A percentile compares a stretch with the other conserved stretches of the same genome.
phyloP scores from a whole-genome alignment of 2,888 invertebrate species.

The Ceramica pisi region DNA sequence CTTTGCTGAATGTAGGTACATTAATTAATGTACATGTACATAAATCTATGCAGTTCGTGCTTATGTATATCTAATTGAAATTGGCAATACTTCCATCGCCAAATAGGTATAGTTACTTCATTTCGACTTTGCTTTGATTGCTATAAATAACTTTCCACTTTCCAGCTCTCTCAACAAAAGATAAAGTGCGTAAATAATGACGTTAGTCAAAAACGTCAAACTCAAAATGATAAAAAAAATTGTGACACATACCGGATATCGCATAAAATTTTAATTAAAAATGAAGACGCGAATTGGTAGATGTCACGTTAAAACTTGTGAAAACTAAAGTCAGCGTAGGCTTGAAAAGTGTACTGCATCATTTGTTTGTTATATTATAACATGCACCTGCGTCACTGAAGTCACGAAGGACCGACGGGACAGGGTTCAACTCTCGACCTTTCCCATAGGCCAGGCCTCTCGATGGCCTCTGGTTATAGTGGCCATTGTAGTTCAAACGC shows the following conservation, averaged over 20 bases:
- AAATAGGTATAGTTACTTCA: neutral
- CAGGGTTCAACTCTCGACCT: slow-evolving; percentile 57
- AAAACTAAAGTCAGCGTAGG: neutral
- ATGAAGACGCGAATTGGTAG: too few species aligned
- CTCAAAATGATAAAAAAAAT: too few species aligned
- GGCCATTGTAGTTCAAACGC: slow-evolving; percentile 34
- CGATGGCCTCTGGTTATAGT: slow-evolving; percentile 37
- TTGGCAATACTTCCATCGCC: neutral
- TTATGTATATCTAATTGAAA: neutral
- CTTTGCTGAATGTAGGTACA: slow-evolving; percentile 25
- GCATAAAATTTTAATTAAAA: too few species aligned
- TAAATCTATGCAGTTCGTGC: slow-evolving; percentile 3
- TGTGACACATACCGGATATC: too few species aligned
- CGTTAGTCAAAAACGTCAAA: too few species aligned
- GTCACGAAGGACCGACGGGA: slow-evolving; percentile 54
- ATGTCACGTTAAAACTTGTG: too few species aligned
- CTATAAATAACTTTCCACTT: neutral
- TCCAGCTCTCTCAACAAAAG: too few species aligned
- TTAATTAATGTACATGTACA: slow-evolving; percentile 1
- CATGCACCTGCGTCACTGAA: slow-evolving; percentile 32
- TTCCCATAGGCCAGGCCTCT: slow-evolving; percentile 44
- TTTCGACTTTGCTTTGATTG: neutral
- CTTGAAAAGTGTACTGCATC: neutral
- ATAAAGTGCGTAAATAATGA: too few species aligned
- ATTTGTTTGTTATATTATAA: too few species aligned